Conservation (phyloP, 2,113 vertebrate species). For the Pelmatolapia mariae region DNA sequence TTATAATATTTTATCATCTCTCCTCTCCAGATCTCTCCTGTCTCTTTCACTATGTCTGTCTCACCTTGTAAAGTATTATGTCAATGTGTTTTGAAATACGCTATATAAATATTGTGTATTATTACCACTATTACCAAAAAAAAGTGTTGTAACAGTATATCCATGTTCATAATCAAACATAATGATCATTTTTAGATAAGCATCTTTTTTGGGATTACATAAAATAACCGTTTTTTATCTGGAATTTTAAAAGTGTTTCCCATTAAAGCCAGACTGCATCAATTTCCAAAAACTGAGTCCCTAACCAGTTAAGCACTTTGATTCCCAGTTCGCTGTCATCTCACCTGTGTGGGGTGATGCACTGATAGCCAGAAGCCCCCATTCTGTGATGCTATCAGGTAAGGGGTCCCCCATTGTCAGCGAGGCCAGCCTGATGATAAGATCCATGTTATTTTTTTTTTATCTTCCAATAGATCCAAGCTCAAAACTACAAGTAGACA, state of each 20-base stretch:
- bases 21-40: not conserved
- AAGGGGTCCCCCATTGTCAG: not conserved
- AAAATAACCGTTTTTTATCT: accelerated
- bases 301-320: not conserved
- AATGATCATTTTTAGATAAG: not conserved
- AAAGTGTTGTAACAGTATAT: not conserved
- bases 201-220: not conserved
- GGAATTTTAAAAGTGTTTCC: not conserved
- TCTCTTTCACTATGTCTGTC: accelerated
- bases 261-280: not conserved
- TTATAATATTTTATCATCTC: not conserved
- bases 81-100: not conserved
- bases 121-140: not conserved
- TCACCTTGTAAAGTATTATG: not conserved
- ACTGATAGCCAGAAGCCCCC: constrained; percentile 69
- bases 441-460: not conserved
- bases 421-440: constrained; percentile 50
- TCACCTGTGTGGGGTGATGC: constrained; percentile 63
- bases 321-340: not conserved
- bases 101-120: not conserved
- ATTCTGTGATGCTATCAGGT: constrained; percentile 75
- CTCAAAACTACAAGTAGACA: not conserved
- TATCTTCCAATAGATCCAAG: not conserved
- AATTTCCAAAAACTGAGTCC: not conserved
- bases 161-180: not conserved